A percentile compares a stretch with the other conserved stretches of the same genome.
Evolutionary conservation across 1,140 invertebrate genomes (phyloP).

Genomic region (Zaprionus africanus): DNA sequence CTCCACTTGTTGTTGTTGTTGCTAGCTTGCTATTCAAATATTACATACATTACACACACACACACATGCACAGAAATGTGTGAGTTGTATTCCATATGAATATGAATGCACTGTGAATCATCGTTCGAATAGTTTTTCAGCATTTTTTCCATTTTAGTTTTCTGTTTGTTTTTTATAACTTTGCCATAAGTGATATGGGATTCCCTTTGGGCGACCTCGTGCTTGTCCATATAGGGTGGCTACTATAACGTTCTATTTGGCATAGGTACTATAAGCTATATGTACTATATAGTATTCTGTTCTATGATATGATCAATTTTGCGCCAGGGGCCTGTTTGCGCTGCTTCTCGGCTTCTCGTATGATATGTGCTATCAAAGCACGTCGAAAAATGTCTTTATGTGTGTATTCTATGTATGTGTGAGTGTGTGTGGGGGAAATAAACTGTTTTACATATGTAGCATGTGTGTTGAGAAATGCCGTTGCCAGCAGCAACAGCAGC

Average conservation of each 20-base stretch:
- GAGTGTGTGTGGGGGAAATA: constrained; percentile 36
- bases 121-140: constrained; percentile 1
- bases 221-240: too few relatives aligned
- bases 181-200: not conserved
- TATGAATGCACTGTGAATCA: constrained; percentile 14
- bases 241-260: not conserved
- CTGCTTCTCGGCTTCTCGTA: constrained; percentile 33
- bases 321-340: constrained; percentile 19
- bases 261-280: not conserved
- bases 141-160: not conserved
- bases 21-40: constrained; percentile 1
- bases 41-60: not conserved
- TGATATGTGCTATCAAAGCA: constrained; percentile 39
- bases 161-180: not conserved
- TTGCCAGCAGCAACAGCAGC: constrained; percentile 46
- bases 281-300: not conserved
- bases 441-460: constrained; percentile 53
- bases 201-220: too few relatives aligned
- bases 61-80: not conserved
- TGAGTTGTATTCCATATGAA: constrained; percentile 1
- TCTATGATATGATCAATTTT: constrained; percentile 25
- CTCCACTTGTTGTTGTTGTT: not conserved
- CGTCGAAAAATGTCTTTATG: constrained; percentile 42
- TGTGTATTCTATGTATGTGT: constrained; percentile 8
- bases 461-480: constrained; percentile 68